Evolutionary conservation across 1,140 invertebrate species (phyloP), one percentile per base, ranked within the genome.

Genomic region (Brachystomella parvula): DNA sequence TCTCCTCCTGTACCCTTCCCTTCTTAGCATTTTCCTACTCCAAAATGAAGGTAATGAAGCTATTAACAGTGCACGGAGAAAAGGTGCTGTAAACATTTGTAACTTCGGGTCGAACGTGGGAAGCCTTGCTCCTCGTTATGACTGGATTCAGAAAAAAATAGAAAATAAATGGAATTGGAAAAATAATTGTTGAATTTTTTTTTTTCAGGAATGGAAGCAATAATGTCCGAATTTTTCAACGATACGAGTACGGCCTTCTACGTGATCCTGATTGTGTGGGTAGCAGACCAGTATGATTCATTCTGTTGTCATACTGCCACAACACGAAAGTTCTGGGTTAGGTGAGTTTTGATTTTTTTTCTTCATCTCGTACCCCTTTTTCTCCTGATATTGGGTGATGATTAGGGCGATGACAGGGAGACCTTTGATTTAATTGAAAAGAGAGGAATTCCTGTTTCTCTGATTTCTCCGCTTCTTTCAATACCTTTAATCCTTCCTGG

Each of bases 211-310:
- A 98, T 99, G 94, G 96, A 99, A 78, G 94, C 96, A 0, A 97
- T 99, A 61, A 99, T 99, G 96, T 96, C 94, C 0, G 96, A 99
- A 81, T 98, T 99, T 79, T 99, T 99, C 82, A 96, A 96, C 78
- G 96, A 99, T 77, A 96, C 93, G 0, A 92, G 92, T 0, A 99
- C 96, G 15, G 95, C 96, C 0, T 99, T 99, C 79, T 98, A 99
- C 79, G 95, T 99, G 31, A 99, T 99, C 76, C 79, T 99, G 64
- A 94, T 98, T 71, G 95, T 99, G 35, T 99, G 96, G 96, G 86
- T 98, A 65, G 95, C 95, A 26, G 96, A 99, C 81, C 96, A 99
- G 80, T 99, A 94, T 78, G 95, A 99, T 77, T 93, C 94, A 30
- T 93, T 98, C 73, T 98, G 95, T 78, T 98, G 94, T 78, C 94